Conservation (phyloP, 2,888 invertebrate genomes). For the Drosophila meridionalis region DNA sequence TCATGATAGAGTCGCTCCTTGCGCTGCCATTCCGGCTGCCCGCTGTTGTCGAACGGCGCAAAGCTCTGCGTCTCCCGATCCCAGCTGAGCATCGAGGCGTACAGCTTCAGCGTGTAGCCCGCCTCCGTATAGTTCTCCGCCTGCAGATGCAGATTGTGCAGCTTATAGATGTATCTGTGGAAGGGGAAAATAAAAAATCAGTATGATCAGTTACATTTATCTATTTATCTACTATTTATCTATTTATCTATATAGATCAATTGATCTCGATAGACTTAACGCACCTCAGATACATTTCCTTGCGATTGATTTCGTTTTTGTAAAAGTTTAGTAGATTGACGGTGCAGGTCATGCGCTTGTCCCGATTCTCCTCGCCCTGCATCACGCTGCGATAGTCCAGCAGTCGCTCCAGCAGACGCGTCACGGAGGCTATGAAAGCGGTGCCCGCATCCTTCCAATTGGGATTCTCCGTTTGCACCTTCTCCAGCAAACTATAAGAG, state of each 20-base stretch:
- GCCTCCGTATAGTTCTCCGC: conserved; percentile 98
- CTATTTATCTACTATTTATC: too few relatives aligned
- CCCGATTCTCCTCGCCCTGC: conserved; percentile 97
- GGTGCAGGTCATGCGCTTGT: conserved; percentile 98
- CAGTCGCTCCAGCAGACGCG: conserved; percentile 93
- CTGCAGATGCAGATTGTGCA: conserved; percentile 95
- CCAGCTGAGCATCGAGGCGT: conserved; percentile 96
- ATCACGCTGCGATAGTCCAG: conserved; percentile 97
- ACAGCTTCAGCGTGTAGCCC: conserved; percentile 96
- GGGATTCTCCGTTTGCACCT: conserved; percentile 93
- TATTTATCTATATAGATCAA: background rate
- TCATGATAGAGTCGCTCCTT: conserved; percentile 94
- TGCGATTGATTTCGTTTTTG: conserved; percentile 97
- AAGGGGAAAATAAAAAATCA: background rate
- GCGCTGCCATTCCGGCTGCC: conserved; percentile 94
- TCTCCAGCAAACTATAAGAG: conserved; percentile 90
- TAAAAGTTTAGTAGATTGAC: conserved; percentile 98
- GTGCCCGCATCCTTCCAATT: conserved; percentile 96
- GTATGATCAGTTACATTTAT: too few relatives aligned
- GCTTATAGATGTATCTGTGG: conserved; percentile 94
- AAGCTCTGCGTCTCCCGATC: conserved; percentile 88
- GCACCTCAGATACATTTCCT: conserved; percentile 95
- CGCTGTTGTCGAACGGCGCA: conserved; percentile 88
- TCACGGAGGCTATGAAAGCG: conserved; percentile 96
- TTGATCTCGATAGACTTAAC: background rate